Percentiles rank a stretch among this genome's conserved stretches.
phyloP scores from a whole-genome alignment of 2,888 invertebrate species.

The Liposcelis brunnea region DNA sequence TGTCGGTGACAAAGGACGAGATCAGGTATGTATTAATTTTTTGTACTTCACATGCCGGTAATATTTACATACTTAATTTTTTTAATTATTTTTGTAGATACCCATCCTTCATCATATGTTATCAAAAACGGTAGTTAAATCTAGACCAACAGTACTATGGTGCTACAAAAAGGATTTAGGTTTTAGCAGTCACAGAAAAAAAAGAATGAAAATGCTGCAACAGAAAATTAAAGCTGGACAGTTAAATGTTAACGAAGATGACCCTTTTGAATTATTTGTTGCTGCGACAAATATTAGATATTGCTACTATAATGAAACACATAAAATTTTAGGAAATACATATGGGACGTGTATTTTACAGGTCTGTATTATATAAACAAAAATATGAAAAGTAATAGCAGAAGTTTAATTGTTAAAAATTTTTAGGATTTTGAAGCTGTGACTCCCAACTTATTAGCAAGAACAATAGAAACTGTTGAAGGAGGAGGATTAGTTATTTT shows the following conservation, averaged over 20 bases:
- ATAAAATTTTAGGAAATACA: slow-evolving; percentile 93
- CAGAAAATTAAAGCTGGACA: slow-evolving; percentile 78
- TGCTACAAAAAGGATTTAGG: slow-evolving; percentile 95
- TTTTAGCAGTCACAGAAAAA: slow-evolving; percentile 82
- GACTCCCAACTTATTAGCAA: slow-evolving; percentile 88
- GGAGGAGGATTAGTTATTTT: slow-evolving; percentile 89
- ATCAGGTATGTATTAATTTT: slow-evolving; percentile 65
- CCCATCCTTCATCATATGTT: slow-evolving; percentile 96
- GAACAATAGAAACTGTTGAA: slow-evolving; percentile 96
- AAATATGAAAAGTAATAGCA: not conserved
- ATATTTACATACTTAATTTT: not conserved
- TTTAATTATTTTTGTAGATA: slow-evolving; percentile 39
- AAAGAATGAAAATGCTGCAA: slow-evolving; percentile 67
- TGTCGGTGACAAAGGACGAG: slow-evolving; percentile 88
- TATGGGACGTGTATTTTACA: slow-evolving; percentile 91
- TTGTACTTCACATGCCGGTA: not conserved
- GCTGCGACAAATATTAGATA: slow-evolving; percentile 93
- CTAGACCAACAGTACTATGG: slow-evolving; percentile 90
- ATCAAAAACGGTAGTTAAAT: slow-evolving; percentile 82
- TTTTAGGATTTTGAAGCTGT: slow-evolving; percentile 87
- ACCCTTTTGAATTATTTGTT: slow-evolving; percentile 90
- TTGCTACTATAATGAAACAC: slow-evolving; percentile 93
- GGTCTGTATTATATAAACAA: slow-evolving; percentile 28
- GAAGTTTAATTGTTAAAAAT: slow-evolving; percentile 8
- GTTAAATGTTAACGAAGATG: slow-evolving; percentile 80